A percentile compares a stretch with the other conserved stretches of the same genome.
phyloP scores from a whole-genome alignment of 2,113 vertebrate genomes.

The Apodemus sylvaticus region DNA sequence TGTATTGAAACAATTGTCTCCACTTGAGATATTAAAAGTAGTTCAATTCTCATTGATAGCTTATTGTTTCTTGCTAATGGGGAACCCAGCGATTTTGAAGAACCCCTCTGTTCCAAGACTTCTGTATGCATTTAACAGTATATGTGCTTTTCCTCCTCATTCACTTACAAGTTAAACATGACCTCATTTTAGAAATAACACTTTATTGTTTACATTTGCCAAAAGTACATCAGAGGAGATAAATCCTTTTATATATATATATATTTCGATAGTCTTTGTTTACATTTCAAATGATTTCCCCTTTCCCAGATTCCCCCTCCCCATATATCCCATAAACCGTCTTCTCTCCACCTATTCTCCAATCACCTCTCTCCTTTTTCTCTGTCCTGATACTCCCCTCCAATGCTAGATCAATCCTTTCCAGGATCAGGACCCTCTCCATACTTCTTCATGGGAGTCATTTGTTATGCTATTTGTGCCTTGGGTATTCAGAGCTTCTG shows the following conservation, averaged over 20 bases:
- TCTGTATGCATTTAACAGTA: not conserved
- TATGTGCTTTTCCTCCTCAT: not conserved
- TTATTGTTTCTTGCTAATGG: not conserved
- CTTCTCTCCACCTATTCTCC: too few species aligned
- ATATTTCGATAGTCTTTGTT: too few species aligned
- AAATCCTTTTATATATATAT: slow-evolving; percentile 20
- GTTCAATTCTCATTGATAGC: not conserved
- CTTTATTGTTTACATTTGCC: not conserved
- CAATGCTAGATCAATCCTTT: too few species aligned
- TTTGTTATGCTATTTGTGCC: too few species aligned
- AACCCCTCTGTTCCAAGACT: not conserved
- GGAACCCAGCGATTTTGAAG: not conserved
- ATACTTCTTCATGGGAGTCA: too few species aligned
- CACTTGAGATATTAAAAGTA: not conserved
- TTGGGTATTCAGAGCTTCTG: too few species aligned
- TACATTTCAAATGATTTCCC: too few species aligned
- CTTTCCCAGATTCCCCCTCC: too few species aligned
- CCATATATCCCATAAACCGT: too few species aligned
- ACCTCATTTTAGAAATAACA: not conserved
- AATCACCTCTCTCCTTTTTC: too few species aligned
- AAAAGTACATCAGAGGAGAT: not conserved
- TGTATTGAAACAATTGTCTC: slow-evolving; percentile 5
- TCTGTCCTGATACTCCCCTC: too few species aligned
- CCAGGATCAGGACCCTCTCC: too few species aligned
- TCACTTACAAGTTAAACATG: not conserved